Evolutionary conservation across 2,888 invertebrate species (phyloP), one percentile per base, ranked within the genome.

Genomic region (Artemia sp.): DNA sequence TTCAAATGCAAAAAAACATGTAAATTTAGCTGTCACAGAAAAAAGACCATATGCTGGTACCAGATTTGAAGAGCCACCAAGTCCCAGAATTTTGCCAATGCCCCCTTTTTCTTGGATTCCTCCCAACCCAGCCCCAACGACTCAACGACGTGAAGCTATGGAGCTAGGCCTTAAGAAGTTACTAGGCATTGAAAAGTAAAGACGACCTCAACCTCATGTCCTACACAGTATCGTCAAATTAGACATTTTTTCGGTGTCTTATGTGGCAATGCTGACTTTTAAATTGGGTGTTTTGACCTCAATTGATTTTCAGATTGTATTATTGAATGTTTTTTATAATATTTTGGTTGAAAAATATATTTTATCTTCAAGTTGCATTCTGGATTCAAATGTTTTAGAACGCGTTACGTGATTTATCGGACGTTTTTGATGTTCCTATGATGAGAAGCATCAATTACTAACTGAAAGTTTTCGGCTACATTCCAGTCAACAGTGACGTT

Each of bases 161-260:
- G 58, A 58, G 9, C 19, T 58, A 14, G 58, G 14, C n/a, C 58
- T 58, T 58, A 58, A 58, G 8, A 58, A 58, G 58, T 14, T 58
- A 12, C 58, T 58, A 14, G 58, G 58, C 14, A 58, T 58, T 58
- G 58, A 19, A 58, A 58, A 58, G 8, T 58, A 58, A 58, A 19
- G 58, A 58, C 58, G 8, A 14, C 10, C 19, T 8, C 58, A 58
- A n/a, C 58, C 58, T 19, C 19, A 14, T 9, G 14, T 58, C 58
- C 58, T 58, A 58, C 10, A n/a, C 8, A 19, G n/a, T 24, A 24
- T 24, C 24, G 24, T 24, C 24, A 24, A 24, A 24, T 4, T 24
- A 24, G 24, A 24, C 2, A 24, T 24, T 24, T n/a, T n/a, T n/a
- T n/a, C n/a, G n/a, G n/a, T n/a, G n/a, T n/a, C n/a, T n/a, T n/a